Base-by-base conservation (phyloP, 2,797 vertebrate species). In the Leptodactylus fallax region DNA sequence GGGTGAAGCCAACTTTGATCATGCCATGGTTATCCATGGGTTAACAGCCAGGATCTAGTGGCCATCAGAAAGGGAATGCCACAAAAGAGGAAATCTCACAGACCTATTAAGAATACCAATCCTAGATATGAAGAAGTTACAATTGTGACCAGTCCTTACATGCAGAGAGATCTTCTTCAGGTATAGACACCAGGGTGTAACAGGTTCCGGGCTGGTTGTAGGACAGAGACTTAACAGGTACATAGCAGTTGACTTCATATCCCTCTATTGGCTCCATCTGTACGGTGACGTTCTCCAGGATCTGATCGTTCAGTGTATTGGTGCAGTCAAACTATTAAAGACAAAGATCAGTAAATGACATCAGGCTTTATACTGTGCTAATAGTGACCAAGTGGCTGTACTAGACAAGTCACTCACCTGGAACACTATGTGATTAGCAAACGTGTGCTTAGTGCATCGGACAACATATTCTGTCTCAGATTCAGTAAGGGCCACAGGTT, bases 181-280 rank as follows among this genome's bases (percentile, higher is more conserved):
- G 94, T 88, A 96, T 89, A 1, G 93, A 92, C 89, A 96, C 94
- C 90, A 96, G 90, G 0, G 96, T 96, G 88, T 96, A 96, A 91
- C 95, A 96, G 79, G 94, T 95, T 9, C 94, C 93, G 0, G 96
- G 95, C 90, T 96, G 95, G 91, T 96, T 96, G 90, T 96, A 96
- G 61, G 95, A 91, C 82, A 96, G 91, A 90, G 90, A 93, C 87
- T 94, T 94, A 81, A 94, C 95, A 77, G 96, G 95, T 77, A 95
- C 67, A 0, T 91, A 95, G 51, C 93, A 93, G 53, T 95, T 91
- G 56, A 96, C 94, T 89, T 95, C 95, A 83, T 95, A 96, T 6
- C 94, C 95, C 90, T 96, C 96, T 0, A 95, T 95, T 23, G 95
- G 95, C 87, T 96, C 96, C 96, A 96, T 95, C 90, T 96, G 95